Conservation (phyloP, 2,113 vertebrate genomes). For the Piaya cayana region DNA sequence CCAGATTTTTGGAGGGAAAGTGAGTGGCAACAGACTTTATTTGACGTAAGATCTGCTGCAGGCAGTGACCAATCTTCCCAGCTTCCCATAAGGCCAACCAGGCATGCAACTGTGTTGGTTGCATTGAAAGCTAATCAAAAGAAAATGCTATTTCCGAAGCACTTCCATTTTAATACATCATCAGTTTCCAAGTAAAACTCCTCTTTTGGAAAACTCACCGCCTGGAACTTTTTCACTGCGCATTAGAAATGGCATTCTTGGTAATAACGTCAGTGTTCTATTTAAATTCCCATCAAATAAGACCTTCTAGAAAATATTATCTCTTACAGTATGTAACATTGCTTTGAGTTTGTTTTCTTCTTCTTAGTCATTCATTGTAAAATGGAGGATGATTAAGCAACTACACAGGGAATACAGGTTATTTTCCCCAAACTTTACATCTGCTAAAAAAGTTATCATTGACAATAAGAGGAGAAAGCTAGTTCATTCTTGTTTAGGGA, state of each 20-base stretch:
- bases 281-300: not conserved
- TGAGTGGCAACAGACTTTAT: not conserved
- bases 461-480: conserved; percentile 45
- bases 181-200: not conserved
- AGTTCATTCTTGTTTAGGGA: conserved; percentile 44
- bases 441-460: not conserved
- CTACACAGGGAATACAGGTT: not conserved
- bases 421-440: not conserved
- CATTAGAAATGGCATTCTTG: not conserved
- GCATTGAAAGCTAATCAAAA: not conserved
- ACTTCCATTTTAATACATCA: not conserved
- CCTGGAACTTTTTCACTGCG: not conserved
- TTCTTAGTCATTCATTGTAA: not conserved
- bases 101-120: not conserved
- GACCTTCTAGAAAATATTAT: not conserved
- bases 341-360: not conserved
- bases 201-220: not conserved
- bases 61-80: not conserved
- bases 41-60: not conserved
- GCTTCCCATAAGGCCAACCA: not conserved
- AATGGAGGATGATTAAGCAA: not conserved
- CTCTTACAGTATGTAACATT: not conserved
- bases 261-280: not conserved
- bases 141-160: not conserved
- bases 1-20: not conserved